These are phyloP conservation scores for Eretmocerus hayati DNA, from an alignment of 2,888 invertebrate species.

Conservation along the genomic window DNA sequence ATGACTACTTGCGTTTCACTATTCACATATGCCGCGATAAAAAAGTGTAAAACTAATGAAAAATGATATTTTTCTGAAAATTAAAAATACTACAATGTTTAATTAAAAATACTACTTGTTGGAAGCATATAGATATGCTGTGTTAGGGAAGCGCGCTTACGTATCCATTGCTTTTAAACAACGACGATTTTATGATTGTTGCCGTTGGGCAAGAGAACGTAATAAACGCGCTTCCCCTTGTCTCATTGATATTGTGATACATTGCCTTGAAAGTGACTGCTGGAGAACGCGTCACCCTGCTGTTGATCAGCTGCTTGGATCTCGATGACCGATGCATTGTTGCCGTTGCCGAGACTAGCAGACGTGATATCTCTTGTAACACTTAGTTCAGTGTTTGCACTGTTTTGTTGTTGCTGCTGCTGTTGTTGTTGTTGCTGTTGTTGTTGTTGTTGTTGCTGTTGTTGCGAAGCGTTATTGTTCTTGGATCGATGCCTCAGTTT, in stretches of 20 bases:
- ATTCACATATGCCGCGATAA: no score
- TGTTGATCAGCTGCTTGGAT: slow-evolving; percentile 36
- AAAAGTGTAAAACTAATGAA: no score
- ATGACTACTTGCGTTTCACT: no score
- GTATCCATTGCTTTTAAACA: slow-evolving; percentile 31
- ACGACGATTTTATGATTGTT: slow-evolving; percentile 45
- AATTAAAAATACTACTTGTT: background rate
- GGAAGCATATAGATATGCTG: background rate
- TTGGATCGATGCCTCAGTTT: slow-evolving; percentile 54
- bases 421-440: slow-evolving; percentile 38
- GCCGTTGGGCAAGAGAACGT: slow-evolving; percentile 45
- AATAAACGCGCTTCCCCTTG: slow-evolving; percentile 46
- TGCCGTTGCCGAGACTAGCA: slow-evolving; percentile 30
- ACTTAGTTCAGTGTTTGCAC: slow-evolving; percentile 16
- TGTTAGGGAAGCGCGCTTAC: slow-evolving; percentile 20
- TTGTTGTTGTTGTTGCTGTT: slow-evolving; percentile 28
- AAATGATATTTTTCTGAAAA: background rate
- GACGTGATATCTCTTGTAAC: slow-evolving; percentile 26
- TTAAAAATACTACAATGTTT: background rate
- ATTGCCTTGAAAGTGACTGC: slow-evolving; percentile 41
- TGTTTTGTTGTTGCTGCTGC: slow-evolving; percentile 30
- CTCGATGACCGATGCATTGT: slow-evolving; percentile 35
- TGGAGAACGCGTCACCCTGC: slow-evolving; percentile 29
- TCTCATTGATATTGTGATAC: slow-evolving; percentile 44
- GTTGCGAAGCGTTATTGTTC: slow-evolving; percentile 30